Evolutionary conservation across 2,888 invertebrate genomes (phyloP).

Genomic region (Agriotes lineatus): DNA sequence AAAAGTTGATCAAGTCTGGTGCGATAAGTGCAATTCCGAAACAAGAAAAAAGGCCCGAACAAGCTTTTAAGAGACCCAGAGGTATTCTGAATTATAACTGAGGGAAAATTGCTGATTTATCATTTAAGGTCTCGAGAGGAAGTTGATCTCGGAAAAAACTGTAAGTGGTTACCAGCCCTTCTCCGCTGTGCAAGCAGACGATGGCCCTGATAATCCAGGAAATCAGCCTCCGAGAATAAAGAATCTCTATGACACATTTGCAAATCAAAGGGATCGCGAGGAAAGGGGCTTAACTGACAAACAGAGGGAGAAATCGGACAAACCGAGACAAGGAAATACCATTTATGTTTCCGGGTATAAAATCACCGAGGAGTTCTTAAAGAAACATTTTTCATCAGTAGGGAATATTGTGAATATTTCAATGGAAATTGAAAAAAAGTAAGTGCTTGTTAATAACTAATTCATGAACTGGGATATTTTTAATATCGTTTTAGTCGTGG

Average conservation of each 20-base stretch:
- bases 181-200: conserved; percentile 84
- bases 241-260: conserved; percentile 83
- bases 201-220: conserved; percentile 72
- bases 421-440: conserved; percentile 88
- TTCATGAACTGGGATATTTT: conserved; percentile 16
- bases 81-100: no score
- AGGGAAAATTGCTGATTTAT: no score
- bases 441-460: no score
- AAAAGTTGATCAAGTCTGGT: conserved; percentile 94
- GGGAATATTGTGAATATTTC: conserved; percentile 85
- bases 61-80: conserved; percentile 90
- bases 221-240: conserved; percentile 77
- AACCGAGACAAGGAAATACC: conserved; percentile 82
- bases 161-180: conserved; percentile 93
- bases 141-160: conserved; percentile 79
- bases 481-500: conserved; percentile 76
- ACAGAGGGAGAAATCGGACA: conserved; percentile 70
- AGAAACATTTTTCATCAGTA: conserved; percentile 80
- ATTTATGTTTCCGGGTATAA: conserved; percentile 86
- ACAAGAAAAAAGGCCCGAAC: conserved; percentile 87
- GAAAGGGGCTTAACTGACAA: conserved; percentile 71
- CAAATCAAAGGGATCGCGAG: conserved; percentile 76
- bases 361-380: conserved; percentile 83
- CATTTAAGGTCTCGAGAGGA: conserved; percentile 76
- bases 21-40: conserved; percentile 89